phyloP scores from a whole-genome alignment of 2,113 vertebrate species.

The Strigops habroptila region DNA sequence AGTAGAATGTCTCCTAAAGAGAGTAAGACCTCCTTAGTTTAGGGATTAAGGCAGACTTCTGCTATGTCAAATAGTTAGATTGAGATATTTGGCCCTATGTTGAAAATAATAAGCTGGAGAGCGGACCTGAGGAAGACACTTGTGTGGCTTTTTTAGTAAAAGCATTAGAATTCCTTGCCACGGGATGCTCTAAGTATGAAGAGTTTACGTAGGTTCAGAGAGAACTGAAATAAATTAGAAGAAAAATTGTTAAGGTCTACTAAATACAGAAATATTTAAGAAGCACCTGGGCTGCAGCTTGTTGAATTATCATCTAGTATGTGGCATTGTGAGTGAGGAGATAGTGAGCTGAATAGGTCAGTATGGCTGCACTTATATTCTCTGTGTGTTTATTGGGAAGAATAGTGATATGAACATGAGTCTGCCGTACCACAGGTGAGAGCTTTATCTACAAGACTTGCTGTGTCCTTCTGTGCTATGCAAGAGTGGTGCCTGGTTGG shows the following conservation, averaged over 20 bases:
- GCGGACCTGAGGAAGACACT: background rate
- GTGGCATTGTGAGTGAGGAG: background rate
- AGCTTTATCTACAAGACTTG: background rate
- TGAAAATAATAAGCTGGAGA: background rate
- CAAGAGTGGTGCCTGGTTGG: background rate
- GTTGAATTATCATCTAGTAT: background rate
- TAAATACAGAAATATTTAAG: background rate
- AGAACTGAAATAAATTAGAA: background rate
- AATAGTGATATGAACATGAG: rapidly evolving
- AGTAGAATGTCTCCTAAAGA: background rate
- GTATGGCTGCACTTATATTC: background rate
- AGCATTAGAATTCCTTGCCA: background rate
- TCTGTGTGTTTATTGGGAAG: background rate
- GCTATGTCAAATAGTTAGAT: background rate
- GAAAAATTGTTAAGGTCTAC: background rate
- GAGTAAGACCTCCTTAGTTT: background rate
- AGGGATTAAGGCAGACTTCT: background rate
- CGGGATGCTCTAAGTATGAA: background rate
- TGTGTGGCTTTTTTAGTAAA: background rate
- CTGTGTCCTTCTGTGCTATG: background rate
- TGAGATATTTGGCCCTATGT: background rate
- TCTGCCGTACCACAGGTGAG: background rate
- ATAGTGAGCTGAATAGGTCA: background rate
- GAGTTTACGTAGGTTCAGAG: background rate
- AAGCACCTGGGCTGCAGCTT: background rate